Evolutionary conservation across 2,888 invertebrate genomes (phyloP), one percentile per base, ranked within the genome.

Genomic region (Panzeria rudis): DNA sequence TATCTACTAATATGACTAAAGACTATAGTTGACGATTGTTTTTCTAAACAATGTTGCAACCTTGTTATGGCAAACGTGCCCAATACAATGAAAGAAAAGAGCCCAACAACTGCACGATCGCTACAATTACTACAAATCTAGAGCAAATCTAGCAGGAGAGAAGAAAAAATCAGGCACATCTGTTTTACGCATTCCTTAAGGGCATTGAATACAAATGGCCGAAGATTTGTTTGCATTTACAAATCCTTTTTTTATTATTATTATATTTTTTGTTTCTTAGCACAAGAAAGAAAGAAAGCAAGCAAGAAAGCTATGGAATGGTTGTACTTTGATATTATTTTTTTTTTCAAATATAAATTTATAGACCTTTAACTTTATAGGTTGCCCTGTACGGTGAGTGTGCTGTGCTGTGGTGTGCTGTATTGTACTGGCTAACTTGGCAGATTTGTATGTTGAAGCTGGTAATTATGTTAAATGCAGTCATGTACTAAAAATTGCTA

Each of bases 381-480:
- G 61, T 38, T 61, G 56, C 13, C 25, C 54, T 38, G 69, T n/a
- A n/a, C 23, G 32, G 41, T 38, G 44, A n/a, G 9, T 41, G n/a
- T 29, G 62, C 15, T 13, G 54, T 54, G 32, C 23, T 13, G 29
- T 38, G 11, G 11, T 38, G 13, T 38, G 5, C 17, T 47, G 54
- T 44, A 6, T 17, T 54, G 54, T 61, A 13, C 44, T 68, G 59
- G 35, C 61, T 62, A 52, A 75, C 68, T 71, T 71, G 76, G 71
- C 54, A 59, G 79, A 75, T 79, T 75, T 79, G 80, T 79, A 64
- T 83, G 69, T 35, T 71, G 79, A 62, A 84, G 84, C 84, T 71
- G 84, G 80, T 80, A 84, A 84, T 84, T 84, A 84, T 71, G 75
- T 80, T 84, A 84, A 84, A 84, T 84, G 83, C 83, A 83, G 79